A percentile compares a stretch with the other conserved stretches of the same genome.
These are phyloP conservation scores for Pantala flavescens DNA, from an alignment of 1,140 invertebrate genomes.

Conservation along the genomic window DNA sequence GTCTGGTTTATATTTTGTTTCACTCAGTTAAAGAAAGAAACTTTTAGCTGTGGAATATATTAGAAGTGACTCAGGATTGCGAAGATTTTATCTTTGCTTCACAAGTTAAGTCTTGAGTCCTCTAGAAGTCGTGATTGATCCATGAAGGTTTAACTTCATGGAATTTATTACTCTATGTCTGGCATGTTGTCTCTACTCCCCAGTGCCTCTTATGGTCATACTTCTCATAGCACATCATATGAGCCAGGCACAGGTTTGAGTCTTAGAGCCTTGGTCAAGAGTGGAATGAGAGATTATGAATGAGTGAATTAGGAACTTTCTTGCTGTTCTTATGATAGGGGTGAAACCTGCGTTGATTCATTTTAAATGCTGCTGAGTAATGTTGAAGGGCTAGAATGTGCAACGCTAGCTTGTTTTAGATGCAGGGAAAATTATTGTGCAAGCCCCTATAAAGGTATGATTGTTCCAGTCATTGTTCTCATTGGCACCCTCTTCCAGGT, in stretches of 20 bases:
- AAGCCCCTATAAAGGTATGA: background rate
- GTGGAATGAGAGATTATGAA: background rate
- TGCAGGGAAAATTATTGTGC: slow-evolving; percentile 3
- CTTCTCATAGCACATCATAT: background rate
- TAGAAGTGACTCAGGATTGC: background rate
- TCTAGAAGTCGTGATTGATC: background rate
- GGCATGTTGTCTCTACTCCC: slow-evolving; percentile 7
- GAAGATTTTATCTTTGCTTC: background rate
- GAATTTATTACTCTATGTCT: background rate
- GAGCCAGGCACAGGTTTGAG: background rate
- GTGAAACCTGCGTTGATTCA: background rate
- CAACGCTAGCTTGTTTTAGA: background rate
- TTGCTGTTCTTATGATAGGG: background rate
- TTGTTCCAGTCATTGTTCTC: slow-evolving; percentile 6
- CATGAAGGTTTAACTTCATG: background rate
- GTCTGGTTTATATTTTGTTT: background rate
- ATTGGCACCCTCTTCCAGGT: background rate
- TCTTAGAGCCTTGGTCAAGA: background rate
- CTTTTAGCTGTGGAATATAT: background rate
- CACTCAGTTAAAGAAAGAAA: background rate
- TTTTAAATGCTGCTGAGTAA: background rate
- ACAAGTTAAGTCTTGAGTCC: background rate
- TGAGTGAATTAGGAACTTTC: background rate
- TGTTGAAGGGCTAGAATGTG: slow-evolving; percentile 1
- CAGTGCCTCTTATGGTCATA: background rate